Evolutionary conservation across 2,888 invertebrate genomes (phyloP).

Genomic region (Ectemnius continuus): DNA sequence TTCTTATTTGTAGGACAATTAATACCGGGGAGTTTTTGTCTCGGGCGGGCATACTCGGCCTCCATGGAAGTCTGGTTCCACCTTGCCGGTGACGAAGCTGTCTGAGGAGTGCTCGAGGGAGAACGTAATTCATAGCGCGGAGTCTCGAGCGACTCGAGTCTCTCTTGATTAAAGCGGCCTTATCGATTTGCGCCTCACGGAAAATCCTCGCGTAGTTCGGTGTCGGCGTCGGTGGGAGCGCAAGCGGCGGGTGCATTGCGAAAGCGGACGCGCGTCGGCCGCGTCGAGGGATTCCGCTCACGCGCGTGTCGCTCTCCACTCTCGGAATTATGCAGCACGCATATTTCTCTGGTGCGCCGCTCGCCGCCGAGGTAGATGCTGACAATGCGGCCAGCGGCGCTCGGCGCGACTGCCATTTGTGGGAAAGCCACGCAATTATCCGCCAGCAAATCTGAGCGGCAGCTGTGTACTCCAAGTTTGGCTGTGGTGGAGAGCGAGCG

Average conservation of each 20-base stretch:
- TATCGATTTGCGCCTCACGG: slow-evolving; percentile 12
- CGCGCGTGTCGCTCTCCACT: slow-evolving; percentile 46
- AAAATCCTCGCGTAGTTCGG: not conserved
- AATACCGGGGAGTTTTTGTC: not conserved
- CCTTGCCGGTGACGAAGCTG: not conserved
- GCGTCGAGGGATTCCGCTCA: slow-evolving; percentile 63
- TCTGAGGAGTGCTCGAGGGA: not conserved
- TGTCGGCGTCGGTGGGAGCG: not conserved
- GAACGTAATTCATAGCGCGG: not conserved
- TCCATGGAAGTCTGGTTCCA: not conserved
- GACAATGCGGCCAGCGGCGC: slow-evolving; percentile 50
- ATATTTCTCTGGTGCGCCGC: slow-evolving; percentile 35
- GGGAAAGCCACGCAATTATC: slow-evolving; percentile 76
- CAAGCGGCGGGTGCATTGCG: slow-evolving; percentile 33
- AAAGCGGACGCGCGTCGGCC: slow-evolving; percentile 30
- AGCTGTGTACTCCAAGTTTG: slow-evolving; percentile 74
- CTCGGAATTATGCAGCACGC: slow-evolving; percentile 63
- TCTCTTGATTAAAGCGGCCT: not conserved
- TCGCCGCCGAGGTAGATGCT: not conserved
- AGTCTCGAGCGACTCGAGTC: not conserved
- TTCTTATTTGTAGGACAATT: slow-evolving; percentile 2
- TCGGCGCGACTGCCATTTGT: slow-evolving; percentile 66
- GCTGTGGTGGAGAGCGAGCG: slow-evolving; percentile 34
- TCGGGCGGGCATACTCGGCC: not conserved
- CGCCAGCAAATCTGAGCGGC: slow-evolving; percentile 75